Evolutionary conservation across 1,140 invertebrate genomes (phyloP).

Genomic region (Oryzaephilus surinamensis): DNA sequence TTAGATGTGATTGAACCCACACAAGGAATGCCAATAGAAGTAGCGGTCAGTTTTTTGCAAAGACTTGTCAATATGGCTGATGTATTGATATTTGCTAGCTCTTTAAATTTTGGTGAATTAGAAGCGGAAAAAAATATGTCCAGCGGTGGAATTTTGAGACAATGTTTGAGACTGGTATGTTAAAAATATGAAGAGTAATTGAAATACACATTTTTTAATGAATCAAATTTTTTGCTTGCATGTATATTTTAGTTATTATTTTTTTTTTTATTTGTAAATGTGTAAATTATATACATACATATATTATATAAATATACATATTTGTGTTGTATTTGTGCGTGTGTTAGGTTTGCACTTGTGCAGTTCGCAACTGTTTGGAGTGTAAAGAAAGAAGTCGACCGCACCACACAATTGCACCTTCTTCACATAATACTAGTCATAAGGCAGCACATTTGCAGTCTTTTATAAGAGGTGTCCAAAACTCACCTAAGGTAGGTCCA

Average conservation of each 20-base stretch:
- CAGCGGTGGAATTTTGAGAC: slow-evolving; percentile 93
- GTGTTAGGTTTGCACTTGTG: slow-evolving; percentile 88
- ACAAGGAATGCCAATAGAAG: slow-evolving; percentile 96
- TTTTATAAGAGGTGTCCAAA: slow-evolving; percentile 75
- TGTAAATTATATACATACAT: background rate
- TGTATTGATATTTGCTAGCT: slow-evolving; percentile 94
- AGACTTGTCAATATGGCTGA: slow-evolving; percentile 97
- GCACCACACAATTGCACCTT: slow-evolving; percentile 39
- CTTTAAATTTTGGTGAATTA: slow-evolving; percentile 92
- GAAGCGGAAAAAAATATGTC: slow-evolving; percentile 99
- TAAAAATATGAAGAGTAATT: background rate
- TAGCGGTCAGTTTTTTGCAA: slow-evolving; percentile 93
- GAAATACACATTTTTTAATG: background rate
- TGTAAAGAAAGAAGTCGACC: slow-evolving; percentile 84
- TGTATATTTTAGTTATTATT: slow-evolving; percentile 1
- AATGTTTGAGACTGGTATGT: slow-evolving; percentile 88
- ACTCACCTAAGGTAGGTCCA: slow-evolving; percentile 66
- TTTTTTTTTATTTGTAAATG: background rate
- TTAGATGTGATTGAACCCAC: slow-evolving; percentile 96
- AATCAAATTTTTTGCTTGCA: background rate
- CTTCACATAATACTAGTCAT: slow-evolving; percentile 40
- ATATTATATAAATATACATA: background rate
- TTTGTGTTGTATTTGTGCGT: slow-evolving; percentile 22
- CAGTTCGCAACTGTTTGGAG: slow-evolving; percentile 95
- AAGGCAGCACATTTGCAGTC: slow-evolving; percentile 69